Evolutionary conservation across 2,113 vertebrate species (phyloP).

Genomic region (Calypte anna): DNA sequence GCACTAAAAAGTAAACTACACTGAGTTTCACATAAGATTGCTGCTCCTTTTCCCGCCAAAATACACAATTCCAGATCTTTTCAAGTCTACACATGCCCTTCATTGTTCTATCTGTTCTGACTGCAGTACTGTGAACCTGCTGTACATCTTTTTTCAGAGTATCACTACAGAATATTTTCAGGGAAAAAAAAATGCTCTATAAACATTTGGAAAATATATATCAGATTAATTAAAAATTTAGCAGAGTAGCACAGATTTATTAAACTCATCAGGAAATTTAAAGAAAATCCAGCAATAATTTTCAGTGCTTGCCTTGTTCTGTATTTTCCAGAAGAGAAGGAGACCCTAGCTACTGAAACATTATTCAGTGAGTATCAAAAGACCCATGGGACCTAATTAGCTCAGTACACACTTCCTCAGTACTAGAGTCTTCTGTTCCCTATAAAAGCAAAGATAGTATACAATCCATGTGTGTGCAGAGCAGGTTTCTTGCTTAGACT

Average conservation of each 20-base stretch:
- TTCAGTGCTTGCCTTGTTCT: not conserved
- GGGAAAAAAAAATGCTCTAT: not conserved
- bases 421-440: not conserved
- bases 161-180: not conserved
- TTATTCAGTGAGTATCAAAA: not conserved
- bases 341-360: not conserved
- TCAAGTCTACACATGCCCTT: not conserved
- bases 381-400: constrained; percentile 60
- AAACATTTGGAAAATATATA: not conserved
- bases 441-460: not conserved
- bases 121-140: not conserved
- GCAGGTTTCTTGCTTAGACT: not conserved
- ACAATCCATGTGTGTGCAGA: not conserved
- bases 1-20: not conserved
- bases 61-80: not conserved
- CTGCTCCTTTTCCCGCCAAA: not conserved
- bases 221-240: not conserved
- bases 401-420: not conserved
- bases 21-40: not conserved
- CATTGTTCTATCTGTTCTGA: not conserved
- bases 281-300: constrained; percentile 22
- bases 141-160: not conserved
- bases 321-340: constrained; percentile 20
- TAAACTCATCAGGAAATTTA: constrained; percentile 17
- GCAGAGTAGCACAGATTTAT: not conserved